Conservation (phyloP, 2,888 invertebrate genomes). For the Apodemia hepburni region DNA sequence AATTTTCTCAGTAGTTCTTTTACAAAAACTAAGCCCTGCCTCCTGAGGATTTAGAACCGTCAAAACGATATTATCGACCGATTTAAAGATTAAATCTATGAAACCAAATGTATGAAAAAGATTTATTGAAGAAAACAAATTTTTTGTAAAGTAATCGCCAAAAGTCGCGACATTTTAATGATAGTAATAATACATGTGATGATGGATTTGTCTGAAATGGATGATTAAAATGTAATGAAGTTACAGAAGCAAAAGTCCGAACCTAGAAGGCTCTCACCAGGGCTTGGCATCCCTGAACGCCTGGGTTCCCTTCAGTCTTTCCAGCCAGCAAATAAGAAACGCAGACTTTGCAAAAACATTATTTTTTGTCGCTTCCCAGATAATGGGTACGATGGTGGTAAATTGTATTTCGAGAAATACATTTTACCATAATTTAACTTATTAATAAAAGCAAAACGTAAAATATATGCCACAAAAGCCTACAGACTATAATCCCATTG, state of each 20-base stretch:
- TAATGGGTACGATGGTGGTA: slow-evolving; percentile 41
- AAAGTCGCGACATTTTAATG: slow-evolving; percentile 32
- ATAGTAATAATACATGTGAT: slow-evolving; percentile 34
- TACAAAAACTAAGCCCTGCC: slow-evolving; percentile 68
- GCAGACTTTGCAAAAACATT: slow-evolving; percentile 77
- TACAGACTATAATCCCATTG: slow-evolving; percentile 8
- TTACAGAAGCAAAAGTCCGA: slow-evolving; percentile 76
- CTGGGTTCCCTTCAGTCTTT: slow-evolving; percentile 78
- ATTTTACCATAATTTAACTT: slow-evolving; percentile 25
- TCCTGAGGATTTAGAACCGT: slow-evolving; percentile 62
- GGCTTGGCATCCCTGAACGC: slow-evolving; percentile 80
- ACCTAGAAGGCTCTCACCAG: slow-evolving; percentile 80
- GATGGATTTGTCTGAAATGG: slow-evolving; percentile 36
- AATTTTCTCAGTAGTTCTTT: slow-evolving; percentile 49
- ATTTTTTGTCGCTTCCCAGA: slow-evolving; percentile 58
- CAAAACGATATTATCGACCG: slow-evolving; percentile 36
- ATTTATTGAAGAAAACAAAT: slow-evolving; percentile 35
- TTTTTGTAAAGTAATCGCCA: slow-evolving; percentile 32
- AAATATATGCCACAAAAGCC: slow-evolving; percentile 23
- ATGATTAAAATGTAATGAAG: slow-evolving; percentile 46
- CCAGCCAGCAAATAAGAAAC: slow-evolving; percentile 79
- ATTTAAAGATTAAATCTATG: slow-evolving; percentile 34
- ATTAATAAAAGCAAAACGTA: slow-evolving; percentile 31
- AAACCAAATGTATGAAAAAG: slow-evolving; percentile 36
- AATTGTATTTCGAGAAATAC: slow-evolving; percentile 18